phyloP scores from a whole-genome alignment of 2,888 invertebrate species.

The Euproctis similis region DNA sequence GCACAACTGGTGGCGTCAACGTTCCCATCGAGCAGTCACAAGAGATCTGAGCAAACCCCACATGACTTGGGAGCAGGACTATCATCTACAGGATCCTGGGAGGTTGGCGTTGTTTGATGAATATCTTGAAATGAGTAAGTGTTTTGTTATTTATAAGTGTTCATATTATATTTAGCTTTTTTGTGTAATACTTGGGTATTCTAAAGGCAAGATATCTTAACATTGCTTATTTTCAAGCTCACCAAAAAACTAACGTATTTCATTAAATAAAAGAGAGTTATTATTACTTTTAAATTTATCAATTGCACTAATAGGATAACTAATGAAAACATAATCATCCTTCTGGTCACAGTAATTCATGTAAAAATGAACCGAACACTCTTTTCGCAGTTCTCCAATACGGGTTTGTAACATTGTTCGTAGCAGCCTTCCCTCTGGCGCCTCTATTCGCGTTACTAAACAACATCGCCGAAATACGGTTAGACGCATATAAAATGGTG shows the following conservation, averaged over 20 bases:
- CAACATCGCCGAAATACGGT: slow-evolving; percentile 94
- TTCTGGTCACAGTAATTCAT: no score
- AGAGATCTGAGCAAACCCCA: slow-evolving; percentile 83
- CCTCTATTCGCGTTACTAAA: slow-evolving; percentile 96
- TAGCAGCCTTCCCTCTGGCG: slow-evolving; percentile 97
- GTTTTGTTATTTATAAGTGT: neutral
- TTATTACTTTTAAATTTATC: no score
- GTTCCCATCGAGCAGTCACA: slow-evolving; percentile 84
- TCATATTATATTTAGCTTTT: neutral
- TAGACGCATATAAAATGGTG: slow-evolving; percentile 98
- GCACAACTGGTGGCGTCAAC: slow-evolving; percentile 92
- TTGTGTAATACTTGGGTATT: no score
- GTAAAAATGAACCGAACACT: no score
- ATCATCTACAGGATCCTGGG: slow-evolving; percentile 92
- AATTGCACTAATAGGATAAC: no score
- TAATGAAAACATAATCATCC: no score
- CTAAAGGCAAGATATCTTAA: no score
- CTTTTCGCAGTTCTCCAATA: slow-evolving; percentile 97
- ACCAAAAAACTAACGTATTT: no score
- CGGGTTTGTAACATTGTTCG: slow-evolving; percentile 97
- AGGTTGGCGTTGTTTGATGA: slow-evolving; percentile 95
- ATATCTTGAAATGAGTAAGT: slow-evolving; percentile 97
- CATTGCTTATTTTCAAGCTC: no score
- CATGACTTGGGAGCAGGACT: slow-evolving; percentile 95
- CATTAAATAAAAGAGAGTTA: no score